Evolutionary conservation across 2,888 invertebrate genomes (phyloP).

Genomic region (Agrotis segetum): DNA sequence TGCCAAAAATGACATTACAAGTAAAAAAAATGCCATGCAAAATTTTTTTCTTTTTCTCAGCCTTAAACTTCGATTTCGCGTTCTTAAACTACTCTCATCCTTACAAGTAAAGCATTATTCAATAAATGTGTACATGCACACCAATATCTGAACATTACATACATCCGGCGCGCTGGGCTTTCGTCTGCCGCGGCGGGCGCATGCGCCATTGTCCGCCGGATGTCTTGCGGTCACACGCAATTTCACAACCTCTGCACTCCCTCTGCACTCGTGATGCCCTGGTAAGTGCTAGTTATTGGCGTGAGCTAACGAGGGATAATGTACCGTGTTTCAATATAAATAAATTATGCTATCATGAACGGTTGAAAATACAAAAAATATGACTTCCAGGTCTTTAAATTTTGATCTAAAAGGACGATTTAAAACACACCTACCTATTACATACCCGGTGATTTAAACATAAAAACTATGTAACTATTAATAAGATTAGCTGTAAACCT

Average conservation of each 20-base stretch:
- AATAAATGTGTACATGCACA: slow-evolving; percentile 77
- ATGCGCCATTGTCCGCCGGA: slow-evolving; percentile 87
- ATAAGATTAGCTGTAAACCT: slow-evolving; percentile 64
- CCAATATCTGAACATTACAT: slow-evolving; percentile 85
- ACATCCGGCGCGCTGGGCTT: slow-evolving; percentile 85
- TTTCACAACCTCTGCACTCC: slow-evolving; percentile 87
- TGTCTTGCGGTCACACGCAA: slow-evolving; percentile 90
- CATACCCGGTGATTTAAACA: slow-evolving; percentile 59
- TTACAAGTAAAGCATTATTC: slow-evolving; percentile 70
- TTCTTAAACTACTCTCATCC: slow-evolving; percentile 57
- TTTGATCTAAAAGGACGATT: slow-evolving; percentile 64
- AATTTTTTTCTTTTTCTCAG: slow-evolving; percentile 7
- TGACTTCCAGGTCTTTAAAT: slow-evolving; percentile 51
- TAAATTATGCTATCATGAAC: slow-evolving; percentile 19
- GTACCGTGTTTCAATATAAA: slow-evolving; percentile 22
- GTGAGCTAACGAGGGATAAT: slow-evolving; percentile 58
- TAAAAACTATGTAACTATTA: slow-evolving; percentile 65
- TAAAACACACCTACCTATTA: slow-evolving; percentile 63
- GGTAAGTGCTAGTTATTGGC: slow-evolving; percentile 71
- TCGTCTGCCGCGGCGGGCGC: slow-evolving; percentile 77
- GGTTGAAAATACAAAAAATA: slow-evolving; percentile 30
- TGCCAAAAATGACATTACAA: background rate
- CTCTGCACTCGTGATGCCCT: slow-evolving; percentile 77
- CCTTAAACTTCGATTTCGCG: slow-evolving; percentile 25
- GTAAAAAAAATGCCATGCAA: background rate